phyloP scores from a whole-genome alignment of 1,140 invertebrate genomes.

The Phortica variegata region DNA sequence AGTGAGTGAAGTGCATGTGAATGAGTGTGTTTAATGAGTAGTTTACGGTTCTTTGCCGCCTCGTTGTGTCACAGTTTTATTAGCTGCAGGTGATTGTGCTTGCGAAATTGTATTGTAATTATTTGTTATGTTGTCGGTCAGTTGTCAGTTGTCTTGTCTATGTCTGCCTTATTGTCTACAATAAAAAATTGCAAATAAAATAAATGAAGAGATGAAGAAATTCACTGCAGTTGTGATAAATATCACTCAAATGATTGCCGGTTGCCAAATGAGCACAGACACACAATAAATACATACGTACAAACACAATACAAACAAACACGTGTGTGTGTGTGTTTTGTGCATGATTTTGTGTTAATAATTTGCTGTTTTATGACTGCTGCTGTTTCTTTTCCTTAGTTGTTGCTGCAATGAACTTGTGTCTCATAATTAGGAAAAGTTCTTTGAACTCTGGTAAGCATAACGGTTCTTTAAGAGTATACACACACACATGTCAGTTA shows the following conservation, averaged over 20 bases:
- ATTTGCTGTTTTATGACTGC: conserved; percentile 40
- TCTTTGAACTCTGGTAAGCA: conserved; percentile 39
- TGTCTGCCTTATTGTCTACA: conserved; percentile 14
- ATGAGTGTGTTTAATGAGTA: no score
- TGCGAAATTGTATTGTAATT: conserved; percentile 3
- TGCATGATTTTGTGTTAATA: conserved; percentile 12
- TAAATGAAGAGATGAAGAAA: conserved; percentile 20
- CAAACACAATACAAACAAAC: conserved; percentile 2
- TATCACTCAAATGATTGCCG: conserved; percentile 24
- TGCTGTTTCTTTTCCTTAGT: no score
- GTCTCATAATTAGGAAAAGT: conserved; percentile 45
- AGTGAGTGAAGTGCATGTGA: no score
- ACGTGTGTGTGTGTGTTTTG: not conserved
- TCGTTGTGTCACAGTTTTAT: no score
- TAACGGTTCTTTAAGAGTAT: no score
- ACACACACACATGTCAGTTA: conserved; percentile 39
- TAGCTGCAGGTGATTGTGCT: conserved; percentile 9
- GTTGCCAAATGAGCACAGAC: not conserved
- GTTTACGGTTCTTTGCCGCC: no score
- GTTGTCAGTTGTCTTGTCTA: conserved; percentile 37
- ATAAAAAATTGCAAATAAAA: conserved; percentile 6
- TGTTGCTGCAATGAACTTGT: conserved; percentile 6
- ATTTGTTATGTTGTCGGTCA: conserved; percentile 15
- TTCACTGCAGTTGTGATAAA: conserved; percentile 45
- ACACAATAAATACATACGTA: not conserved